A percentile compares a stretch with the other conserved stretches of the same genome.
These are phyloP conservation scores for Cecropterus lyciades DNA, from an alignment of 1,140 invertebrate genomes.

Conservation along the genomic window DNA sequence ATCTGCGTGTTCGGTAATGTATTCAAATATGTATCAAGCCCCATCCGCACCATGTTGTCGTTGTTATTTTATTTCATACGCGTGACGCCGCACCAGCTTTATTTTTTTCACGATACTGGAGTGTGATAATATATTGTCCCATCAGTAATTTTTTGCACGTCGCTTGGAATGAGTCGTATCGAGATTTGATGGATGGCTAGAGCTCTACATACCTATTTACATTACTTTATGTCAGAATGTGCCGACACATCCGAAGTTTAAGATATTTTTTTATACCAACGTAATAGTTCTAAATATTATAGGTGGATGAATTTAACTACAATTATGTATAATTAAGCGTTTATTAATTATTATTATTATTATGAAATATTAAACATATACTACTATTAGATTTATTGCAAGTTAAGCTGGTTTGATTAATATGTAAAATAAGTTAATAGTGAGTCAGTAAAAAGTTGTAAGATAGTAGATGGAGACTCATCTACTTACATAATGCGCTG, in stretches of 20 bases:
- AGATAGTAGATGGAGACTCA: not conserved
- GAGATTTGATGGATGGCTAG: constrained; percentile 19
- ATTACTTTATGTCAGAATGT: not conserved
- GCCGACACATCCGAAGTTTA: no score
- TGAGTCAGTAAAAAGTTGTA: not conserved
- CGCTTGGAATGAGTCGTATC: constrained; percentile 33
- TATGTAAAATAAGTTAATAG: not conserved
- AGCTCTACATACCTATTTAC: not conserved
- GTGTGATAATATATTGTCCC: constrained; percentile 45
- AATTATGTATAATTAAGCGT: no score
- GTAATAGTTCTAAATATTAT: no score
- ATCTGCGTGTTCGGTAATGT: constrained; percentile 80
- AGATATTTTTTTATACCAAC: no score
- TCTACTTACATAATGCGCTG: constrained; percentile 47
- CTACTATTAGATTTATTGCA: no score
- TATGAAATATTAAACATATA: no score
- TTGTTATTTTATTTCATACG: constrained; percentile 80
- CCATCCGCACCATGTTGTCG: constrained; percentile 73
- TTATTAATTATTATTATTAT: no score
- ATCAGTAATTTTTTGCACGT: constrained; percentile 41
- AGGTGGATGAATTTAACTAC: no score
- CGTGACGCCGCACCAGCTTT: constrained; percentile 69
- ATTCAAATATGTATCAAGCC: constrained; percentile 83
- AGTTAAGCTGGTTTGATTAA: not conserved
- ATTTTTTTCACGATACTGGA: constrained; percentile 61